Evolutionary conservation across 2,113 vertebrate species (phyloP), one percentile per base, ranked within the genome.

Genomic region (Chaetorhynchus papuensis): DNA sequence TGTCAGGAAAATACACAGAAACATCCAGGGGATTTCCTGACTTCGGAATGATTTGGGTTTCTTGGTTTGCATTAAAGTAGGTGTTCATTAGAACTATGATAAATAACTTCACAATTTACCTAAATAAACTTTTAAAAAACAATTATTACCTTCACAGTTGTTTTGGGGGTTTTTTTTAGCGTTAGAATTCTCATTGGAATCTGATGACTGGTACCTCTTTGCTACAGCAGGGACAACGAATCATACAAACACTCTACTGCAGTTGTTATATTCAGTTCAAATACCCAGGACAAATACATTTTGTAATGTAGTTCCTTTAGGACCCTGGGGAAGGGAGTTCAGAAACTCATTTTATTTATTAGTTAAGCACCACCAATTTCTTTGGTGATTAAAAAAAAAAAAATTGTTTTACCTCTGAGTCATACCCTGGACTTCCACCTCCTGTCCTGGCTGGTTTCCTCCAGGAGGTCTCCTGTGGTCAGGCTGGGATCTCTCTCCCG

Each of bases 371-470:
- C 39, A 26, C 4, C 11, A 28, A 24, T 37, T 53, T 74, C 22
- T 84, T 66, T 3, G 1, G 13, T 21, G 24, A 79, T 83, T 57
- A 61, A 78, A 78, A 86, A 31, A 31, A 5, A 49, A 2, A 12
- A 59, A 28, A 59, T 72, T 85, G 35, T 50, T 84, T 96, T 98
- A 98, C 98, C 98, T 96, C 89, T 81, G 37, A 98, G 87, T 68
- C 37, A 90, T 49, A 97, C 81, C 70, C 97, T 98, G 50, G 97
- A 98, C 71, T 98, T 98, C 98, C 97, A 98, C 39, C 19, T 82
- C 49, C 94, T 96, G 68, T 97, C 66, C 22, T 94, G 75, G 2
- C 76, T 93, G 19, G 65, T 56, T 81, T 98, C 93, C 65, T 93
- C 74, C 18, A 90, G 71, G 28, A 97, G 47, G 50, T 41, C 87